These are phyloP conservation scores for Camponotus floridanus DNA, from an alignment of 1,140 invertebrate genomes.

Conservation along the genomic window DNA sequence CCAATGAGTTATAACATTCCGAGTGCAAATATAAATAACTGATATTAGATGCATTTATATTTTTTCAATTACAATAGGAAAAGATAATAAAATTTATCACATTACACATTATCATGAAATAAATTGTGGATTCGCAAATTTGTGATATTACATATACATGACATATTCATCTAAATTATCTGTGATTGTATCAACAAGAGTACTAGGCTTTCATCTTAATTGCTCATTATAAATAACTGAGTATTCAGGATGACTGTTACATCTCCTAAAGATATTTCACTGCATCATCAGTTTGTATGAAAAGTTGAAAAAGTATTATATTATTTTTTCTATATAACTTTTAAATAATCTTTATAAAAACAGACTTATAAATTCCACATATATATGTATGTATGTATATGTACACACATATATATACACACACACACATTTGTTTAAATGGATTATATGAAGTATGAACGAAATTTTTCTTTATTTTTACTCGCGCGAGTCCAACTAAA, in stretches of 20 bases:
- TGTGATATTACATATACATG: not conserved
- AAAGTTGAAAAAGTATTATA: not conserved
- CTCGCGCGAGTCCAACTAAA: not conserved
- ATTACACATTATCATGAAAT: conserved; percentile 12
- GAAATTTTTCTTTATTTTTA: not conserved
- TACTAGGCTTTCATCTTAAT: conserved; percentile 21
- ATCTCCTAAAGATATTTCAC: not conserved
- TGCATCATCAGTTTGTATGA: not conserved
- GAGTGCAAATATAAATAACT: conserved; percentile 9
- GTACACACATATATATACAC: not conserved
- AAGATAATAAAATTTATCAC: not conserved
- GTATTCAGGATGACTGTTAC: conserved; percentile 10
- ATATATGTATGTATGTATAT: not conserved
- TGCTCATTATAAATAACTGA: conserved; percentile 35
- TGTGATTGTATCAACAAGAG: conserved; percentile 2
- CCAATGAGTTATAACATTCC: not conserved
- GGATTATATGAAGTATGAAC: not conserved
- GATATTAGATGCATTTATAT: not conserved
- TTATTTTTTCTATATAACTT: conserved; percentile 20
- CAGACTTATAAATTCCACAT: not conserved
- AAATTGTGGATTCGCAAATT: conserved; percentile 25
- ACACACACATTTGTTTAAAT: not conserved
- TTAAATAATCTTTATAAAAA: not conserved
- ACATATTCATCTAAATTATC: not conserved
- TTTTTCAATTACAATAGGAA: conserved; percentile 27